A percentile compares a stretch with the other conserved stretches of the same genome.
Evolutionary conservation across 1,140 invertebrate genomes (phyloP).

Genomic region (Cryptotermes secundus): DNA sequence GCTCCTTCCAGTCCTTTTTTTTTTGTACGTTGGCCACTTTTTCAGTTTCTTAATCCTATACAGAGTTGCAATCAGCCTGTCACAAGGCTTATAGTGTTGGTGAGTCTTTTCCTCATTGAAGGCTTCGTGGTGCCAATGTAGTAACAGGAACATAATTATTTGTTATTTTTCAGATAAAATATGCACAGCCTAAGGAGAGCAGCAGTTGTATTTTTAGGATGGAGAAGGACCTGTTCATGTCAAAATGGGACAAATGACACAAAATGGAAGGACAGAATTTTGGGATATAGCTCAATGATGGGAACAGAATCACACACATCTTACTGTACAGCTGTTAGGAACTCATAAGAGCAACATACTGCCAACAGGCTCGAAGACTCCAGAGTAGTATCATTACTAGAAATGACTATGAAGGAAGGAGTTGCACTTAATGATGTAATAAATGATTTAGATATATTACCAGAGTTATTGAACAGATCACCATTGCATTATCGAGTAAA

Average conservation of each 20-base stretch:
- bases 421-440: not conserved
- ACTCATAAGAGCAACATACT: not conserved
- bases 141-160: too few species aligned
- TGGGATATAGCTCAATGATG: too few species aligned
- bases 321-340: not conserved
- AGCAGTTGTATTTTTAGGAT: not conserved
- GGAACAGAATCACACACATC: not conserved
- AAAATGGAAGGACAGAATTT: not conserved
- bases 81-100: too few species aligned
- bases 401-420: not conserved
- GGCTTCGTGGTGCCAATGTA: too few species aligned
- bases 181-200: not conserved
- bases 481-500: too few species aligned
- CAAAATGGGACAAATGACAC: not conserved
- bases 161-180: not conserved
- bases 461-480: not conserved
- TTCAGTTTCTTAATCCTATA: too few species aligned
- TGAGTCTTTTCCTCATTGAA: too few species aligned
- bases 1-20: too few species aligned
- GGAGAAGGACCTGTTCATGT: not conserved
- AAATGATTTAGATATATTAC: not conserved
- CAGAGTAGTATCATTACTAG: not conserved
- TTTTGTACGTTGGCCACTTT: too few species aligned
- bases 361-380: not conserved
- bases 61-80: too few species aligned